phyloP scores from a whole-genome alignment of 2,797 vertebrate species.

The Poeciliopsis paucimaculata region DNA sequence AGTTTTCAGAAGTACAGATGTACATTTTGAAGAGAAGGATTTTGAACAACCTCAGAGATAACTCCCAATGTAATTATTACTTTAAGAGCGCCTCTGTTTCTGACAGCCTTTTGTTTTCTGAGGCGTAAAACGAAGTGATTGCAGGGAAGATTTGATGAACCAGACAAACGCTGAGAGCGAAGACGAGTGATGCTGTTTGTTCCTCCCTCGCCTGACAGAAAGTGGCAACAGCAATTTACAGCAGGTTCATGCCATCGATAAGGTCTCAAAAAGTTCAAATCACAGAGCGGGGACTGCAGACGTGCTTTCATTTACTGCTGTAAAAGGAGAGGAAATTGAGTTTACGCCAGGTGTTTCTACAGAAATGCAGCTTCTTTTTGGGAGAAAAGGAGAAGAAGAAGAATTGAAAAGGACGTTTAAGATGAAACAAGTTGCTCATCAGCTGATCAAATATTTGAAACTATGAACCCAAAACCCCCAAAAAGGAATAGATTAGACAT shows the following conservation, averaged over 20 bases:
- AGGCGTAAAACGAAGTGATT: constrained; percentile 25
- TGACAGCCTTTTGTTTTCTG: constrained; percentile 22
- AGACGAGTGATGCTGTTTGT: not conserved
- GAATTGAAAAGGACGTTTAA: not conserved
- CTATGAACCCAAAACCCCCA: not conserved
- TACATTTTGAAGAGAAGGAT: not conserved
- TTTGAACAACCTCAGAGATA: not conserved
- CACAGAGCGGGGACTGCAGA: not conserved
- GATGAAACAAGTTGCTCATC: not conserved
- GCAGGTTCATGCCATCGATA: constrained; percentile 19
- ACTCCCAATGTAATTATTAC: not conserved
- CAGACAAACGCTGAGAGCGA: not conserved
- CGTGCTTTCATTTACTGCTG: constrained; percentile 20
- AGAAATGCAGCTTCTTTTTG: not conserved
- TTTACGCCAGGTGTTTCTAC: not conserved
- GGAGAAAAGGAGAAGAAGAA: not conserved
- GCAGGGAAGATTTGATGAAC: constrained; percentile 13
- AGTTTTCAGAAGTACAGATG: not conserved
- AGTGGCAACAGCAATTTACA: constrained; percentile 24
- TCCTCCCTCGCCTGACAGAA: constrained; percentile 9
- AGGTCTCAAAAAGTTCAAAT: constrained; percentile 18
- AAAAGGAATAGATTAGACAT: not conserved
- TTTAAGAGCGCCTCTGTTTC: constrained; percentile 7
- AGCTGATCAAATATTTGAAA: not conserved
- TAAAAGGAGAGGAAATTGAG: constrained; percentile 20